Conservation (phyloP, 2,888 invertebrate species). For the Gymnoscelis rufifasciata region DNA sequence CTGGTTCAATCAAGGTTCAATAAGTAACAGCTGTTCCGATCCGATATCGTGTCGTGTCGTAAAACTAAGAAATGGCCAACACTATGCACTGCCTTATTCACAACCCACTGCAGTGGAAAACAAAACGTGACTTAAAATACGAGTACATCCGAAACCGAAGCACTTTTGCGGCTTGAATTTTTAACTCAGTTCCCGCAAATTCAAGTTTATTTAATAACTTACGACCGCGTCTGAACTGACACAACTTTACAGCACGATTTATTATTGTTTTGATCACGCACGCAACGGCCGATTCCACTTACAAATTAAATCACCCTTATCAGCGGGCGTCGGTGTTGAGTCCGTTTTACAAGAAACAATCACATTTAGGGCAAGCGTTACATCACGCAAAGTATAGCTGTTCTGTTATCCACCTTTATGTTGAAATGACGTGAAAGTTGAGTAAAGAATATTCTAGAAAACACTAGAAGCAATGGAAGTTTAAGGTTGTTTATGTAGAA, state of each 20-base stretch:
- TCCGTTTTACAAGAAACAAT: conserved; percentile 49
- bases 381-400: conserved; percentile 41
- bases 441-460: conserved; percentile 1
- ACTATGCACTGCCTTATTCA: conserved; percentile 3
- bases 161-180: conserved; percentile 20
- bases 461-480: neutral
- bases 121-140: conserved; percentile 11
- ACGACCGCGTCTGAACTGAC: conserved; percentile 10
- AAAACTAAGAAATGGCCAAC: too few species aligned
- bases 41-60: too few species aligned
- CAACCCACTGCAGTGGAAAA: conserved; percentile 7
- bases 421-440: neutral
- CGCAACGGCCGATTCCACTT: conserved; percentile 25
- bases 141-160: conserved; percentile 1
- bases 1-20: too few species aligned
- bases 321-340: conserved; percentile 31
- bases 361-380: conserved; percentile 56
- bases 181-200: conserved; percentile 19
- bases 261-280: conserved; percentile 21
- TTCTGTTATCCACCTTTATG: too few species aligned
- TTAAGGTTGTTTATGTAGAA: conserved; percentile 35
- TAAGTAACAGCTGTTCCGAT: too few species aligned
- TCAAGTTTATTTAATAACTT: conserved; percentile 12
- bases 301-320: conserved; percentile 37
- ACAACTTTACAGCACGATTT: conserved; percentile 19